phyloP scores from a whole-genome alignment of 2,113 vertebrate genomes.

The Ochotona curzoniae region DNA sequence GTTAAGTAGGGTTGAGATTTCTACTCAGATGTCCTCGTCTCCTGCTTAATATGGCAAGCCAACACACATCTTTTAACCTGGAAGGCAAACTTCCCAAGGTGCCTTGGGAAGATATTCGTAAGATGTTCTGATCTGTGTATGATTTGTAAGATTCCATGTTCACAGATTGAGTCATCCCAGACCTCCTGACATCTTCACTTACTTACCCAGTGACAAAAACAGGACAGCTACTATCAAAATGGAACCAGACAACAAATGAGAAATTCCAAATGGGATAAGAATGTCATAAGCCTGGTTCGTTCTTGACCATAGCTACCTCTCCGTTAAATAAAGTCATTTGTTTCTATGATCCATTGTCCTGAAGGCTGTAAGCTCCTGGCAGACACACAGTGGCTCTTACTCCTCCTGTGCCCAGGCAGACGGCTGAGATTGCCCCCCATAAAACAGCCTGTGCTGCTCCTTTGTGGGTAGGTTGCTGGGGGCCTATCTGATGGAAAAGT shows the following conservation, averaged over 20 bases:
- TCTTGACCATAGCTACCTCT: slow-evolving; percentile 81
- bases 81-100: not conserved
- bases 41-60: not conserved
- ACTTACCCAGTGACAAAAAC: not conserved
- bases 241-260: not conserved
- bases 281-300: not conserved
- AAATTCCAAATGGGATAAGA: not conserved
- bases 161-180: not conserved
- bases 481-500: slow-evolving; percentile 95
- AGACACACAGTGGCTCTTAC: slow-evolving; percentile 92
- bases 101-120: not conserved
- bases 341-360: slow-evolving; percentile 87
- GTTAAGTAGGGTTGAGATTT: not conserved
- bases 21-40: not conserved
- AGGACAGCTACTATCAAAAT: not conserved
- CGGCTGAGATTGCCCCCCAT: slow-evolving; percentile 89
- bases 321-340: slow-evolving; percentile 94
- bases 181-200: not conserved
- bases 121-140: not conserved
- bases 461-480: slow-evolving; percentile 85
- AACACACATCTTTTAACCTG: not conserved
- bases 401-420: slow-evolving; percentile 91
- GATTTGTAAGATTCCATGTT: not conserved
- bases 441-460: slow-evolving; percentile 91
- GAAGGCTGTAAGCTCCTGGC: slow-evolving; percentile 87